Evolutionary conservation across 2,888 invertebrate genomes (phyloP).

Genomic region (Hydroisotoma schaefferi): DNA sequence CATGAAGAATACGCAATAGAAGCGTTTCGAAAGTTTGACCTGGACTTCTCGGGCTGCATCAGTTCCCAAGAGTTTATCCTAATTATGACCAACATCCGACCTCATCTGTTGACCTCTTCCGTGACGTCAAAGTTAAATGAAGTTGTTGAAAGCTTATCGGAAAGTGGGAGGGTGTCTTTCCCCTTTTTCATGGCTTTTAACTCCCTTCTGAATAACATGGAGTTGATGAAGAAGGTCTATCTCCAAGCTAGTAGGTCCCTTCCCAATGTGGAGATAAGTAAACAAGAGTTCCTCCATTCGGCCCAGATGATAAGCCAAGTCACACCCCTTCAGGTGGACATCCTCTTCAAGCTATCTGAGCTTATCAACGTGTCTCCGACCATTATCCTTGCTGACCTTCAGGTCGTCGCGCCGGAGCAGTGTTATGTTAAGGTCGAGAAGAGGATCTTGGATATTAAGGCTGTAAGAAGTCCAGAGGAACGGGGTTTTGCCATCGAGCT

Average conservation of each 20-base stretch:
- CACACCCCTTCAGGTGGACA: conserved; percentile 59
- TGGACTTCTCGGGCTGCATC: conserved; percentile 56
- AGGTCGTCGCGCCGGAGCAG: conserved; percentile 54
- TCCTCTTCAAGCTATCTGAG: conserved; percentile 53
- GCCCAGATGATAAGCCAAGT: conserved; percentile 60
- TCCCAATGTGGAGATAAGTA: conserved; percentile 53
- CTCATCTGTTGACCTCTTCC: conserved; percentile 29
- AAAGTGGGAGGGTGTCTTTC: conserved; percentile 55
- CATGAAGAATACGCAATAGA: conserved; percentile 61
- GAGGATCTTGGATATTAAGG: conserved; percentile 51
- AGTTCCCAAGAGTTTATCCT: conserved; percentile 58
- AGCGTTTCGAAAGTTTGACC: conserved; percentile 56
- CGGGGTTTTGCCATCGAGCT: conserved; percentile 53
- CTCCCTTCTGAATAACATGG: conserved; percentile 60
- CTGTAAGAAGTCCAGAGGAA: conserved; percentile 53
- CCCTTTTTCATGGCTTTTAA: conserved; percentile 61
- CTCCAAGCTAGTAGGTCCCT: conserved; percentile 53
- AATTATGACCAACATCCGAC: conserved; percentile 50
- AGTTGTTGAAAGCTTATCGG: conserved; percentile 49
- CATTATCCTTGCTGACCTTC: conserved; percentile 54
- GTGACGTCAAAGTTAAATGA: conserved; percentile 26
- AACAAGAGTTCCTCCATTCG: conserved; percentile 59
- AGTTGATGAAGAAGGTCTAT: conserved; percentile 59
- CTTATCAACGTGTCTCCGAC: conserved; percentile 49
- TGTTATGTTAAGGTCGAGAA: conserved; percentile 54